Conservation (phyloP, 92 coral and sea anemone genomes). For the Galaxea fascicularis region DNA sequence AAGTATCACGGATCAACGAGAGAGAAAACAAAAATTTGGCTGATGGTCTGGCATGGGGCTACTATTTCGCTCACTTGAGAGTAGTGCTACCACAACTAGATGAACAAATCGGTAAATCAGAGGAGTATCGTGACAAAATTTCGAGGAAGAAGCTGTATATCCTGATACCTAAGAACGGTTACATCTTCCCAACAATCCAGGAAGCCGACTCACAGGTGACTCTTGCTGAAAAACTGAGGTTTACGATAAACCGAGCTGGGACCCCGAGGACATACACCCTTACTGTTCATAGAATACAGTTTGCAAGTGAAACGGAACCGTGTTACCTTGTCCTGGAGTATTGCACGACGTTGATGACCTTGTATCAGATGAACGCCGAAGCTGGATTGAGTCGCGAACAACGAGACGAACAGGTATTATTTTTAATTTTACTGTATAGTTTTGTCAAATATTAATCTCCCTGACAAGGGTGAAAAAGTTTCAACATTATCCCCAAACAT, state of each 20-base stretch:
- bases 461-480: neutral
- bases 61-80: slow-evolving; percentile 83
- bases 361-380: slow-evolving; percentile 78
- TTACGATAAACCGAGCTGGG: slow-evolving; percentile 49
- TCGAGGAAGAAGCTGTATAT: slow-evolving; percentile 72
- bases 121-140: slow-evolving; percentile 36
- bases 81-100: slow-evolving; percentile 77
- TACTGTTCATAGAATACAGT: slow-evolving; percentile 56
- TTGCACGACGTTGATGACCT: slow-evolving; percentile 78
- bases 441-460: neutral
- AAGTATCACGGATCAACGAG: slow-evolving; percentile 80
- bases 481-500: no score
- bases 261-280: slow-evolving; percentile 49
- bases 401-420: slow-evolving; percentile 76
- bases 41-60: slow-evolving; percentile 95
- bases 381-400: slow-evolving; percentile 73
- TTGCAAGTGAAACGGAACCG: slow-evolving; percentile 35
- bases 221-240: slow-evolving; percentile 30
- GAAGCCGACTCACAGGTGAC: slow-evolving; percentile 44
- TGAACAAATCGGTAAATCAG: slow-evolving; percentile 50
- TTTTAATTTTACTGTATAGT: neutral
- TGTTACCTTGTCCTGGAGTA: slow-evolving; percentile 80
- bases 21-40: slow-evolving; percentile 82
- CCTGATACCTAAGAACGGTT: slow-evolving; percentile 79
- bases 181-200: slow-evolving; percentile 17